phyloP scores from a whole-genome alignment of 2,888 invertebrate genomes.

The Macrosoma leucophasiata region DNA sequence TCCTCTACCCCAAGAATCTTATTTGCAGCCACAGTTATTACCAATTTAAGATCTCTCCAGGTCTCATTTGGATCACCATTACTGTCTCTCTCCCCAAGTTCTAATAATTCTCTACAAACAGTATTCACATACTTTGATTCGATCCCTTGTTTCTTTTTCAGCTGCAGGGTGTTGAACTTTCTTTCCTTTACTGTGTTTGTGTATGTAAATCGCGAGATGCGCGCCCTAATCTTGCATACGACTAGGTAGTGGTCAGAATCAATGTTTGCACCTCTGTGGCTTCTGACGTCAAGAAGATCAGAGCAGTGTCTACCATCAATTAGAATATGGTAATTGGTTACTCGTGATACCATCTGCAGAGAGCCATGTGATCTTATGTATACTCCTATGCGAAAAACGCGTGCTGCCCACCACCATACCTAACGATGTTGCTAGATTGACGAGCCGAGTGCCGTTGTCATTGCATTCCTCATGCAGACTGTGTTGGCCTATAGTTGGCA shows the following conservation, averaged over 20 bases:
- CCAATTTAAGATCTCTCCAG: not conserved
- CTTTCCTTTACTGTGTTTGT: not conserved
- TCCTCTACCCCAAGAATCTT: not conserved
- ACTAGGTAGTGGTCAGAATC: not conserved
- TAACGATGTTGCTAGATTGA: too few species aligned
- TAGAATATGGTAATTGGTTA: conserved; percentile 2
- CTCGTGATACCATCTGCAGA: not conserved
- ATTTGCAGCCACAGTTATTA: not conserved
- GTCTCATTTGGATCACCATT: not conserved
- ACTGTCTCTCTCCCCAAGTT: not conserved
- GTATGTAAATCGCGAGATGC: not conserved
- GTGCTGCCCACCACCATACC: not conserved
- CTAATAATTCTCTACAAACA: too few species aligned
- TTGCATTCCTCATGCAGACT: not conserved
- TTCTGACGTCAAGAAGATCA: conserved; percentile 1
- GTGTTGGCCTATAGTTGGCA: too few species aligned
- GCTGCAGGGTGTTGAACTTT: not conserved
- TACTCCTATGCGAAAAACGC: conserved; percentile 1
- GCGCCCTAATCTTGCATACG: not conserved
- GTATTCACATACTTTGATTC: too few species aligned
- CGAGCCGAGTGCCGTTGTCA: not conserved
- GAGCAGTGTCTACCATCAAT: not conserved
- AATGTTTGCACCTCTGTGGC: conserved; percentile 2
- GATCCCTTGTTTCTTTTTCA: too few species aligned
- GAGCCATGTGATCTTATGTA: too few species aligned